Evolutionary conservation across 2,113 vertebrate genomes (phyloP), one percentile per base, ranked within the genome.

Genomic region (Fukomys damarensis): DNA sequence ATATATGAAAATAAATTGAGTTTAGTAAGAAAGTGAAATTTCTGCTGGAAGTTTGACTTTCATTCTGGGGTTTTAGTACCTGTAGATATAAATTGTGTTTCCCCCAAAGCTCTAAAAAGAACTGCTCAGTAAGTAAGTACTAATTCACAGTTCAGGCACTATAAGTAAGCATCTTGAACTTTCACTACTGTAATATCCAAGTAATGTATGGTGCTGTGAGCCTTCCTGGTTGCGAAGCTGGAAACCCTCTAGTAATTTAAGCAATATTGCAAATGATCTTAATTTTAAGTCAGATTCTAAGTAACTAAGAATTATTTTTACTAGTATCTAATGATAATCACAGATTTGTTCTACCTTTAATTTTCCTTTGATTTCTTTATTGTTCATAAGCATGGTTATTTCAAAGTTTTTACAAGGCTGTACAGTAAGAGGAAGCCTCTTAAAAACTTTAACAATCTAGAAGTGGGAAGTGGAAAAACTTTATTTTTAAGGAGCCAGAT

Each of bases 141-240:
- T 82, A 96, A 94, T 79, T 80, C 80, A 5, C 17, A 83, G 59
- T 79, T 83, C 14, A 80, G 85, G 52, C 46, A 82, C 95, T 97
- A 96, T 97, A 94, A 94, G 94, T 94, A 97, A 85, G 28, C 82
- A 93, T 94, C 82, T 93, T 96, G 86, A 82, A 66, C 91, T 96
- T 96, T 90, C 12, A 65, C 19, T 93, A 56, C 54, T 1, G 5
- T 95, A 72, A 90, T 91, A 92, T 65, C 88, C 54, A 92, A 72
- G 61, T 88, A 91, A 58, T 74, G 9, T 38, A 46, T 49, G 43
- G 77, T 19, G 9, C 43, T 94, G 4, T 20, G 22, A 91, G 22
- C 13, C 52, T 56, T 89, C 84, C 85, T 81, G 68, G 43, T 87
- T 91, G 58, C 58, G 81, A 81, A 96, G 59, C 38, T 90, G 65